Conservation (phyloP, 2,797 vertebrate species). For the Antennarius maculatus region DNA sequence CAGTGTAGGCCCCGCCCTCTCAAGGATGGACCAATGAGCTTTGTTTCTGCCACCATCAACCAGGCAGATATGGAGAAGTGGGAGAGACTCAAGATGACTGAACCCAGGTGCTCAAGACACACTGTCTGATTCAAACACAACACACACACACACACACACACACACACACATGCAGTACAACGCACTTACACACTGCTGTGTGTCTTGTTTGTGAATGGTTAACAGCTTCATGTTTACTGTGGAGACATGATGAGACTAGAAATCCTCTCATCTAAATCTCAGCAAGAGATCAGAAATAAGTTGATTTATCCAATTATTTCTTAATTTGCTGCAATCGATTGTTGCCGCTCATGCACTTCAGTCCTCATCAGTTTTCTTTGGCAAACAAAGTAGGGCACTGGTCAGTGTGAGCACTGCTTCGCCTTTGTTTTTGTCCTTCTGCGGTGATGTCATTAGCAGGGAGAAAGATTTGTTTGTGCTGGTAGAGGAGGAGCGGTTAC, state of each 20-base stretch:
- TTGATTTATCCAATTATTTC: no score
- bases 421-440: conserved; percentile 61
- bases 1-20: conserved; percentile 72
- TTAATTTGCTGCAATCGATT: not conserved
- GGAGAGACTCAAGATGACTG: conserved; percentile 90
- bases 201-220: conserved; percentile 23
- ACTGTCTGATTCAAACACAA: conserved; percentile 31
- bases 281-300: not conserved
- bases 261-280: not conserved
- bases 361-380: conserved; percentile 58
- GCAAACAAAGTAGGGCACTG: conserved; percentile 63
- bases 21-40: conserved; percentile 73
- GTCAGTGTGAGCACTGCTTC: conserved; percentile 52
- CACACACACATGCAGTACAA: conserved; percentile 20
- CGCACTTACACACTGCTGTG: conserved; percentile 30
- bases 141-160: no score
- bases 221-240: not conserved
- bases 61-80: conserved; percentile 91
- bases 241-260: not conserved
- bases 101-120: conserved; percentile 86
- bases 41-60: conserved; percentile 85
- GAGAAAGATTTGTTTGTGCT: conserved; percentile 70
- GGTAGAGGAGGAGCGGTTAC: conserved; percentile 49
- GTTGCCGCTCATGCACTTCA: conserved; percentile 39
- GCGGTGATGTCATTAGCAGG: conserved; percentile 73